Conservation (phyloP, 1,140 invertebrate species). For the Cylas formicarius region DNA sequence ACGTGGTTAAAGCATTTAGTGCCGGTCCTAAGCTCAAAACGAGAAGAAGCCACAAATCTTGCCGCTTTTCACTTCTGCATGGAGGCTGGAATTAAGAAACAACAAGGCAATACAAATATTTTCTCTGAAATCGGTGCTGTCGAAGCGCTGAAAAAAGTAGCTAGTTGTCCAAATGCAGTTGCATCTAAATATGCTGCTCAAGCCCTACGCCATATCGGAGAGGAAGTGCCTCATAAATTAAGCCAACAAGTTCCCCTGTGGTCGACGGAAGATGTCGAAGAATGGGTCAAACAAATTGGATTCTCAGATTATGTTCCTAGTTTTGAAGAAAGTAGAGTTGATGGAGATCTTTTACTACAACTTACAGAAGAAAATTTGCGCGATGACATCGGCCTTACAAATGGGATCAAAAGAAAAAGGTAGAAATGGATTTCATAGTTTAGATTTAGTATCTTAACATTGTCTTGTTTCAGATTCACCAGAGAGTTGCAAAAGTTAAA, state of each 20-base stretch:
- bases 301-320: slow-evolving; percentile 76
- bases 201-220: slow-evolving; percentile 89
- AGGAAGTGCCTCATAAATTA: slow-evolving; percentile 93
- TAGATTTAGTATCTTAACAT: neutral
- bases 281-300: slow-evolving; percentile 98
- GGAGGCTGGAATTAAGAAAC: slow-evolving; percentile 96
- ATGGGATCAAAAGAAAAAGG: slow-evolving; percentile 87
- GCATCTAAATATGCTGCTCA: slow-evolving; percentile 96
- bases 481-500: slow-evolving; percentile 92
- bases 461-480: slow-evolving; percentile 64
- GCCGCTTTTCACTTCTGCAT: slow-evolving; percentile 99
- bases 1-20: slow-evolving; percentile 92
- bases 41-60: slow-evolving; percentile 91
- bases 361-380: slow-evolving; percentile 86
- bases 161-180: slow-evolving; percentile 95
- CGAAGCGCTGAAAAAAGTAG: slow-evolving; percentile 91
- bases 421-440: slow-evolving; percentile 33
- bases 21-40: slow-evolving; percentile 90
- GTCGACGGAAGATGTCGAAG: slow-evolving; percentile 91
- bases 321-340: slow-evolving; percentile 88
- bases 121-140: slow-evolving; percentile 94
- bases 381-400: slow-evolving; percentile 87
- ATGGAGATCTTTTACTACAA: slow-evolving; percentile 94
- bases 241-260: slow-evolving; percentile 97
- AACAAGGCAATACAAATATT: slow-evolving; percentile 90